Percentiles rank a stretch among this genome's conserved stretches.
phyloP scores from a whole-genome alignment of 1,140 invertebrate genomes.

The Papilio polyxenes region DNA sequence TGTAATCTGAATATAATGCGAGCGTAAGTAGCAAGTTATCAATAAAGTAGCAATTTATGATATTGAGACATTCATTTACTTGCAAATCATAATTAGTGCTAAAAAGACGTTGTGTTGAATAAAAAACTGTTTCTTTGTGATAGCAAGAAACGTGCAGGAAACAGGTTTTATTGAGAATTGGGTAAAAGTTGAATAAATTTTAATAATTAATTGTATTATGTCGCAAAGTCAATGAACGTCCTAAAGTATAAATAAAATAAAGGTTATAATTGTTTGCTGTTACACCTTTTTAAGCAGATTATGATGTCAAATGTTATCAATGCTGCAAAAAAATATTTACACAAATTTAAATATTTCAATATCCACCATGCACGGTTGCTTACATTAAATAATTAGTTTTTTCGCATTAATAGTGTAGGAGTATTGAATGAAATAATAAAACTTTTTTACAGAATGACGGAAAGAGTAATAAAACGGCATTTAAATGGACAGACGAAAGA shows the following conservation, averaged over 20 bases:
- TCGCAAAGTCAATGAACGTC: background rate
- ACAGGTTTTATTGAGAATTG: background rate
- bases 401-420: background rate
- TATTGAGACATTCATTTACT: slow-evolving; percentile 37
- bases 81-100: slow-evolving; percentile 42
- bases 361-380: background rate
- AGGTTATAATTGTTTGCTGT: background rate
- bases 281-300: background rate
- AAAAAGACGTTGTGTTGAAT: slow-evolving; percentile 44
- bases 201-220: background rate
- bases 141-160: background rate
- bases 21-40: slow-evolving; percentile 23
- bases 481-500: background rate
- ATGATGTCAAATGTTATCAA: background rate
- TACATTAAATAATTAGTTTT: background rate
- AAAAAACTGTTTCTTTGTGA: background rate
- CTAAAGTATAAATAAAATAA: background rate
- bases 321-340: background rate
- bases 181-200: background rate
- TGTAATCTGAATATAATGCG: slow-evolving; percentile 20
- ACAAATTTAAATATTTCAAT: background rate
- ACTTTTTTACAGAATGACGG: slow-evolving; percentile 13
- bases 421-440: background rate
- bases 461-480: background rate
- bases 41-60: slow-evolving; percentile 24